Evolutionary conservation across 2,888 invertebrate genomes (phyloP).

Genomic region (Caenorhabditis doughertyi): DNA sequence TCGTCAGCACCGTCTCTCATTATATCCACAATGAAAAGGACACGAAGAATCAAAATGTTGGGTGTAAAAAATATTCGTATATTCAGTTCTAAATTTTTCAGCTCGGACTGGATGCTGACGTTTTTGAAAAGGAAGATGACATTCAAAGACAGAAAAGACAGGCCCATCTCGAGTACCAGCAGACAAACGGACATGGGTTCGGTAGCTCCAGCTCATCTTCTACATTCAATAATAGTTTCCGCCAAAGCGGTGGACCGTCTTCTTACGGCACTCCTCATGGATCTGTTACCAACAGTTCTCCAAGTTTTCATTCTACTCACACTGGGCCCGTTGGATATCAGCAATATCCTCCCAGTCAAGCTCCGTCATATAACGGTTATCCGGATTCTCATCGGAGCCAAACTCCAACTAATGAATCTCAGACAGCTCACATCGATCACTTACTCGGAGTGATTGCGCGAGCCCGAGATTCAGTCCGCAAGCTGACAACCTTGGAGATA

Average conservation of each 20-base stretch:
- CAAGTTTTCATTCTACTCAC: neutral
- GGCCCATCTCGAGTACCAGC: neutral
- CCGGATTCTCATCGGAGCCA: too few species aligned
- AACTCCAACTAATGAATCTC: too few species aligned
- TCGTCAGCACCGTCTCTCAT: neutral
- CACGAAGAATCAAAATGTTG: neutral
- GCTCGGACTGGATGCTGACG: neutral
- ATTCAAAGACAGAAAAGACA: constrained; percentile 14
- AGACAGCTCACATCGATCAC: too few species aligned
- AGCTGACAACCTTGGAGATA: too few species aligned
- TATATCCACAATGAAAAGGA: neutral
- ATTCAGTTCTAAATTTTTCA: neutral
- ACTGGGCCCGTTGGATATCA: neutral
- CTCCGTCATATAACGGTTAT: too few species aligned
- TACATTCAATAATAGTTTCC: neutral
- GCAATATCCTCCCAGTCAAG: too few species aligned
- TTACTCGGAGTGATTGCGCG: too few species aligned
- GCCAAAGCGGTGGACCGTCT: too few species aligned
- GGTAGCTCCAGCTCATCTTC: too few species aligned
- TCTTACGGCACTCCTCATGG: neutral
- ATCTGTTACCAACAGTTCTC: neutral
- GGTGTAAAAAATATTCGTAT: neutral
- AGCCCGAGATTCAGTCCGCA: too few species aligned
- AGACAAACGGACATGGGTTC: too few species aligned
- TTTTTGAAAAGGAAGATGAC: constrained; percentile 4